These are phyloP conservation scores for Porphyrio hochstetteri DNA, from an alignment of 2,113 vertebrate species.

Conservation along the genomic window DNA sequence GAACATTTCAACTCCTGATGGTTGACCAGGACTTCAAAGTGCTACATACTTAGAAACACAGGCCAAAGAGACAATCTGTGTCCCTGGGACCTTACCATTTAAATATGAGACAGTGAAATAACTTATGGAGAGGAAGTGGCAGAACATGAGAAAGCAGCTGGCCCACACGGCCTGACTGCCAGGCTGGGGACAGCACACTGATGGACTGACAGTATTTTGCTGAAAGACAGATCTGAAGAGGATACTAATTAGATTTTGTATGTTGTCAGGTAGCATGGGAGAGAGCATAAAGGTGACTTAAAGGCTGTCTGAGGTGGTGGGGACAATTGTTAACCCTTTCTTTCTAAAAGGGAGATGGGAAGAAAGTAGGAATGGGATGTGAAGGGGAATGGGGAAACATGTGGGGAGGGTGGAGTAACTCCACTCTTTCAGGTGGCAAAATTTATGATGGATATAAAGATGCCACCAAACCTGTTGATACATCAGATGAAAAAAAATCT, in stretches of 20 bases:
- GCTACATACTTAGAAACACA: background rate
- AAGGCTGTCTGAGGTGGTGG: background rate
- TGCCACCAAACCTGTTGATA: background rate
- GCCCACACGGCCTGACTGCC: accelerated
- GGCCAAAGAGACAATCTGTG: background rate
- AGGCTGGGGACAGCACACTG: background rate
- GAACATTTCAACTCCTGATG: background rate
- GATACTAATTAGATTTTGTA: background rate
- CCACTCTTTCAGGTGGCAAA: background rate
- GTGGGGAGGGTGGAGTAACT: background rate
- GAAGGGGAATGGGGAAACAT: background rate
- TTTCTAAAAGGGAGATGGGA: background rate
- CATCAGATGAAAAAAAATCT: background rate
- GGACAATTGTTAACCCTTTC: background rate
- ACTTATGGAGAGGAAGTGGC: background rate
- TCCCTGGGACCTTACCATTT: background rate
- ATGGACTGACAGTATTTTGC: background rate
- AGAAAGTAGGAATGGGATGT: background rate
- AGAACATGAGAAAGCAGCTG: background rate
- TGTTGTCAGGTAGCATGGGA: background rate
- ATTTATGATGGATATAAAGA: background rate
- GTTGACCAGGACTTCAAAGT: slow-evolving; percentile 8
- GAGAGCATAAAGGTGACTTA: background rate
- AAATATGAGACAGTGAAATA: background rate
- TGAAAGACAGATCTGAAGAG: background rate